Percentiles rank a stretch among this genome's conserved stretches.
Conservation (phyloP, 2,888 invertebrate species). For the Malthinus seriepunctatus region DNA sequence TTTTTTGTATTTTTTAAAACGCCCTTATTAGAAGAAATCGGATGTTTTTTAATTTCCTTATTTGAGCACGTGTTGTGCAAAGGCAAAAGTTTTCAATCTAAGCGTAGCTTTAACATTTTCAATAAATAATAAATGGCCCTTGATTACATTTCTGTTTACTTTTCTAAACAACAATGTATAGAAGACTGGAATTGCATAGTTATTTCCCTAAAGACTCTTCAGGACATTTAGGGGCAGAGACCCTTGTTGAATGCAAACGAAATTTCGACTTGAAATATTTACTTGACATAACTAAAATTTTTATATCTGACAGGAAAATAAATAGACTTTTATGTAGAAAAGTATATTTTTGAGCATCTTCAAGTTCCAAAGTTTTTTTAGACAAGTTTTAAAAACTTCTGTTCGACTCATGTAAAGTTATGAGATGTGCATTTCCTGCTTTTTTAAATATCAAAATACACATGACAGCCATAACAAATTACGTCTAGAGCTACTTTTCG, state of each 20-base stretch:
- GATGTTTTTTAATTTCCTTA: background rate
- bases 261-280: conserved; percentile 14
- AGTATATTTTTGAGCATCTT: no score
- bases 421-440: conserved; percentile 16
- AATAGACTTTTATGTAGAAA: background rate
- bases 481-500: conserved; percentile 11
- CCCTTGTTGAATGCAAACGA: conserved; percentile 23
- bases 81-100: conserved; percentile 4
- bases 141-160: conserved; percentile 34
- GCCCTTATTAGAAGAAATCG: background rate
- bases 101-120: conserved; percentile 15
- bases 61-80: conserved; percentile 4
- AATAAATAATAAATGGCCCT: conserved; percentile 34
- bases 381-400: no score
- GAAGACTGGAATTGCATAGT: conserved; percentile 12
- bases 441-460: conserved; percentile 14
- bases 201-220: conserved; percentile 27
- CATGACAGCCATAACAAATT: conserved; percentile 11
- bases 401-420: background rate
- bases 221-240: conserved; percentile 23
- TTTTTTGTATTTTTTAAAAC: background rate
- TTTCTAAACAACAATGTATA: conserved; percentile 30
- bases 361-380: no score
- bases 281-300: conserved; percentile 8
- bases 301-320: background rate